Base-by-base conservation (phyloP, 2,113 vertebrate genomes). In the Mustela lutreola region DNA sequence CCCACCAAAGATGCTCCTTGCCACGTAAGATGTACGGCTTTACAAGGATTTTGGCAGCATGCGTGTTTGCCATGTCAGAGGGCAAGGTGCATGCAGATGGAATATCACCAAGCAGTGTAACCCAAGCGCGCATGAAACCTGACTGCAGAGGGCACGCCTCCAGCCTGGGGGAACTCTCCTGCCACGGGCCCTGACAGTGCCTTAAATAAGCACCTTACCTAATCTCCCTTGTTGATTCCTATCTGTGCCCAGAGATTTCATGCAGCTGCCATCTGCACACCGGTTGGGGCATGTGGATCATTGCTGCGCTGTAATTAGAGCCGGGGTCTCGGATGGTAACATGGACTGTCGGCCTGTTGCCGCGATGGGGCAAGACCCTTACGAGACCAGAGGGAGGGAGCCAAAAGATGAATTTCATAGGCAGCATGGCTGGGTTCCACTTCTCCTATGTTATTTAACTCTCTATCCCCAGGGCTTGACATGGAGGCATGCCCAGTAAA, bases 171-270 rank as follows among this genome's bases (percentile, higher is more conserved):
- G 39, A 22, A 67, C 65, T 82, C 80, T 86, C 91, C 10, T n/a
- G 85, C 90, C 84, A n/a, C 0, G 0, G 78, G 87, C 67, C 14
- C 82, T n/a, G 63, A 90, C 70, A 85, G 80, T 11, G 7, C 95
- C 95, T 97, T 92, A 90, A 92, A 81, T 84, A 71, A 97, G 95
- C 84, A 45, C 75, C 83, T 98, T 58, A 75, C 96, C 94, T 96
- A 91, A 95, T 88, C 94, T 86, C 76, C 97, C 96, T 88, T 60
- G 96, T 36, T n/a, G 89, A 84, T 90, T 85, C 75, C 92, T 83
- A 81, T 94, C 97, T 90, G 94, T 0, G 48, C 95, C 91, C 56
- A 11, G 95, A 94, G 94, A 92, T 87, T 84, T 96, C 94, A 96
- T 1, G 15, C 50, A 26, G 76, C 87, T 83, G 81, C 82, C 42